Percentiles rank a stretch among this genome's conserved stretches.
Conservation (phyloP, 2,888 invertebrate species). For the Therioaphis trifolii region DNA sequence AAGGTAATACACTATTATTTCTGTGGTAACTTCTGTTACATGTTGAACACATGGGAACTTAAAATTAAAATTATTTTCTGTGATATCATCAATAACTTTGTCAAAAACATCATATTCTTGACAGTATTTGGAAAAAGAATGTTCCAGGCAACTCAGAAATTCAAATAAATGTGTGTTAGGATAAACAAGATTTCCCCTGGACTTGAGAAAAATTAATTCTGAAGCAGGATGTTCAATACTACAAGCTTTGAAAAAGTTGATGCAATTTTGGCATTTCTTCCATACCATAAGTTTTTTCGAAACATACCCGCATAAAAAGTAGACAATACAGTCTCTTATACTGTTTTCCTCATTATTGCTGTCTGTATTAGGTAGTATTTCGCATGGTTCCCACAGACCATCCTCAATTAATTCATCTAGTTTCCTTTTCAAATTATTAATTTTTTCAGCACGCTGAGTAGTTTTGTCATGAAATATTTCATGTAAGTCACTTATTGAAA, state of each 20-base stretch:
- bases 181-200: not conserved
- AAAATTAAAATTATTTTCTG: not conserved
- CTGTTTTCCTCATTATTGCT: not conserved
- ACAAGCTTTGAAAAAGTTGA: no score
- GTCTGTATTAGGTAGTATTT: not conserved
- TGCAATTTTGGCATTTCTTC: not conserved
- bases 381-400: not conserved
- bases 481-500: not conserved
- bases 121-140: not conserved
- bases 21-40: no score
- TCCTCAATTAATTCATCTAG: not conserved
- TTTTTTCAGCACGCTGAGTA: not conserved
- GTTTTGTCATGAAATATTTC: not conserved
- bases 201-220: not conserved
- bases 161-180: not conserved
- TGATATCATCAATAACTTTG: not conserved
- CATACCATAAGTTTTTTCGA: not conserved
- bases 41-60: not conserved
- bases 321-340: not conserved
- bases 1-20: no score
- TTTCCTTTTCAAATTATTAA: not conserved
- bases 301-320: not conserved
- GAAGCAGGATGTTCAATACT: not conserved
- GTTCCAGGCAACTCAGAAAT: not conserved
- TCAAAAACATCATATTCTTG: not conserved